A percentile compares a stretch with the other conserved stretches of the same genome.
Conservation (phyloP, 2,113 vertebrate genomes). For the Pontoporia blainvillei region DNA sequence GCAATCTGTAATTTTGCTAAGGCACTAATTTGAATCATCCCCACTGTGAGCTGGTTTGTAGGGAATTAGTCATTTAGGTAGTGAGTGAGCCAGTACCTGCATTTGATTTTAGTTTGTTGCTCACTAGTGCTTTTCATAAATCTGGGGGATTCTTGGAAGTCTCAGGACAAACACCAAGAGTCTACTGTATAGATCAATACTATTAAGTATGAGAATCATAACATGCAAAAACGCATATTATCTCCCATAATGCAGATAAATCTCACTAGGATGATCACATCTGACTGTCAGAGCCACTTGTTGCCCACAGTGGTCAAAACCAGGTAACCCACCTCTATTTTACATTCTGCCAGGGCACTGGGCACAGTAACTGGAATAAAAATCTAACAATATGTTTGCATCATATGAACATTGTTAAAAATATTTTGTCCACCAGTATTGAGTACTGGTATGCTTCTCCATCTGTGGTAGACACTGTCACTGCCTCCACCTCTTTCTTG, state of each 20-base stretch:
- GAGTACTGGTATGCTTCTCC: neutral
- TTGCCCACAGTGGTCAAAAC: neutral
- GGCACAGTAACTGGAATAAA: neutral
- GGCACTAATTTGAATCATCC: neutral
- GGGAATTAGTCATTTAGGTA: neutral
- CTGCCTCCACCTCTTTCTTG: neutral
- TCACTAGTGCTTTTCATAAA: neutral
- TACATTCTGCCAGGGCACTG: neutral
- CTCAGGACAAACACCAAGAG: neutral
- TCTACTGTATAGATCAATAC: neutral
- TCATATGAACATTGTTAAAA: neutral
- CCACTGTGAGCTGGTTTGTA: neutral
- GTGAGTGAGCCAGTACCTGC: neutral
- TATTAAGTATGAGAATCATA: neutral
- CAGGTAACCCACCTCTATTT: neutral
- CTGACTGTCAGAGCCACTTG: neutral
- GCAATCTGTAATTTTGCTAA: slow-evolving; percentile 11
- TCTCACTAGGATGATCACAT: neutral
- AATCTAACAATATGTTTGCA: neutral
- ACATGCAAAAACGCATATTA: neutral
- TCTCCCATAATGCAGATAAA: neutral
- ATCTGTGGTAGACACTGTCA: neutral
- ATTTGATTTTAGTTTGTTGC: neutral
- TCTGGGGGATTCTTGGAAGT: neutral
- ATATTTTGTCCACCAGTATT: neutral